These are phyloP conservation scores for Aleiodes alternator DNA, from an alignment of 2,888 invertebrate species.

Conservation along the genomic window DNA sequence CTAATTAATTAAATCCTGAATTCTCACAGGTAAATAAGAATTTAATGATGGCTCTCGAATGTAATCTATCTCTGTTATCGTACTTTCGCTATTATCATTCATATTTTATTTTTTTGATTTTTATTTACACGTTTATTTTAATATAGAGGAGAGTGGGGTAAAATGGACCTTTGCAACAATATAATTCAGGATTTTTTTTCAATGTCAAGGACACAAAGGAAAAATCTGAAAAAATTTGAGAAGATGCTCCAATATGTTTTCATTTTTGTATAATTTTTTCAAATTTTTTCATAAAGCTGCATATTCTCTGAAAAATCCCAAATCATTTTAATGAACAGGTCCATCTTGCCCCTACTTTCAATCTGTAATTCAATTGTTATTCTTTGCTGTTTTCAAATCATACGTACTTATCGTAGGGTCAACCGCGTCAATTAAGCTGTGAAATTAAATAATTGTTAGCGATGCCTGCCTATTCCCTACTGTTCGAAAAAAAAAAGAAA, in stretches of 20 bases:
- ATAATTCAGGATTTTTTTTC: no score
- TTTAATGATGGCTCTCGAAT: conserved; percentile 42
- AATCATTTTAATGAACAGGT: no score
- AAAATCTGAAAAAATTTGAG: no score
- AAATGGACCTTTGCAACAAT: no score
- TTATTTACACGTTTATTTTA: no score
- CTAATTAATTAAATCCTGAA: conserved; percentile 51
- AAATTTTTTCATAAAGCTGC: no score
- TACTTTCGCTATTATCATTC: not conserved
- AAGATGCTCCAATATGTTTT: no score
- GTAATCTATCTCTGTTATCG: conserved; percentile 52
- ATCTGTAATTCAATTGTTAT: not conserved
- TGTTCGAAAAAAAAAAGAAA: conserved; percentile 25
- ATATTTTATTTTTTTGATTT: conserved; percentile 1
- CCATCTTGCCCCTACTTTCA: no score
- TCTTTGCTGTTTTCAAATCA: not conserved
- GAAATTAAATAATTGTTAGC: conserved; percentile 51
- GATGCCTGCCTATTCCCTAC: conserved; percentile 47
- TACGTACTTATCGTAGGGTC: conserved; percentile 37
- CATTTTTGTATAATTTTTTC: no score
- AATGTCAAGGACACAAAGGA: no score
- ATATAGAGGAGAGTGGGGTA: no score
- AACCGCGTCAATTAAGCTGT: conserved; percentile 56
- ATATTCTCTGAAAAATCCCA: no score
- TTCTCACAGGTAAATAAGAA: conserved; percentile 38